Base-by-base conservation (phyloP, 2,888 invertebrate genomes). In the Drosophila recens region DNA sequence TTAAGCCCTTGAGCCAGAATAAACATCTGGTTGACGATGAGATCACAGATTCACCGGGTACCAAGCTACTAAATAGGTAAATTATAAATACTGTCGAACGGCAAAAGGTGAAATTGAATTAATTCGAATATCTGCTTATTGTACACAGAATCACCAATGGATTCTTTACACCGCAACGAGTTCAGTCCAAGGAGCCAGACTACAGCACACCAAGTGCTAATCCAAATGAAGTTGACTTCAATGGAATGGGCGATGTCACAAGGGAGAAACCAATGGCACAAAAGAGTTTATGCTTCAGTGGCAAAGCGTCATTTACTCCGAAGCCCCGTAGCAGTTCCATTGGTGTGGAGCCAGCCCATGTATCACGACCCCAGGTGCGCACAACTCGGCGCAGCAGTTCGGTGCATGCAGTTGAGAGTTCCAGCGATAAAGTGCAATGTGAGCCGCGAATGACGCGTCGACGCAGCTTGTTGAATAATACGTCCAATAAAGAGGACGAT, bases 31-130 rank as follows among this genome's bases (percentile, higher is more conserved):
- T 43, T 0, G 63, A 65, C 2, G 73, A 68, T 4, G 61, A 56
- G 8, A 15, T 15, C 0, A 4, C 53, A 0, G 90, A 89, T 20
- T 91, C 92, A 11, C 91, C 92, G 46, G 87, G 85, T 11, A 91
- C 91, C 1, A 77, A 75, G 34, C 57, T 90, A 23, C 78, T 91
- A n/a, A 87, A 90, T 59, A 88, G 78, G 92, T 90, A 68, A 65
- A 56, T 72, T 15, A 33, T 46, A 23, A 13, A 40, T 15, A 6
- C 3, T 27, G 27, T 27, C 5, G 27, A 27, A 20, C 1, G 11
- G 20, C 11, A 3, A 23, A 8, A 6, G 1, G 10, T 9, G 6
- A 10, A 23, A 15, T 23, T 4, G 0, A 30, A 15, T 15, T 13
- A 15, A 33, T 33, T 13, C 3, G 20, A n/a, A 30, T 27, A 46